Evolutionary conservation across 2,888 invertebrate species (phyloP).

Genomic region (Parelbella ahira): DNA sequence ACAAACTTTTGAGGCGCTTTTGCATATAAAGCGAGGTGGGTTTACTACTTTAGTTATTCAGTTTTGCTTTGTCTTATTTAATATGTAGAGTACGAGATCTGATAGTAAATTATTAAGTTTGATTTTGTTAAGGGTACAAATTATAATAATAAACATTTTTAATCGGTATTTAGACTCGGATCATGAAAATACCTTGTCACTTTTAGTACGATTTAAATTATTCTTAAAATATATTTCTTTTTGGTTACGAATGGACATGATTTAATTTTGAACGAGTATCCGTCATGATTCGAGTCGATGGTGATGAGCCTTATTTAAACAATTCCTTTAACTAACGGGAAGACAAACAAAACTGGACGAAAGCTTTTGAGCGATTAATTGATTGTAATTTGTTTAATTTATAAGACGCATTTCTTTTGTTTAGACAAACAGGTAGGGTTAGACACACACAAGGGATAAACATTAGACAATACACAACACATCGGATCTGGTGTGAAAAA

Average conservation of each 20-base stretch:
- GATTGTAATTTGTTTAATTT: slow-evolving; percentile 49
- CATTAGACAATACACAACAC: slow-evolving; percentile 94
- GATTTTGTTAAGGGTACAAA: slow-evolving; percentile 25
- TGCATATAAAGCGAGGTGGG: slow-evolving; percentile 81
- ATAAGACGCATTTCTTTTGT: slow-evolving; percentile 67
- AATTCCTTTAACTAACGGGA: slow-evolving; percentile 50
- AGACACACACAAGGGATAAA: slow-evolving; percentile 94
- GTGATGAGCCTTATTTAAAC: slow-evolving; percentile 46
- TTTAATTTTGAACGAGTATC: slow-evolving; percentile 31
- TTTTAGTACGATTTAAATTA: too few species aligned
- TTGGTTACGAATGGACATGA: too few species aligned
- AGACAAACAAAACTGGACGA: slow-evolving; percentile 76
- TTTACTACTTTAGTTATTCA: slow-evolving; percentile 77
- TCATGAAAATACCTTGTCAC: slow-evolving; percentile 44
- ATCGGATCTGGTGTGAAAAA: slow-evolving; percentile 81
- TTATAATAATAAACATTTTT: slow-evolving; percentile 41
- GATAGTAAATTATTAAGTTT: slow-evolving; percentile 27
- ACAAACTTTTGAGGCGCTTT: slow-evolving; percentile 81
- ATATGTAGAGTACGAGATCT: slow-evolving; percentile 47
- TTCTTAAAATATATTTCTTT: too few species aligned
- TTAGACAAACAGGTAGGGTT: slow-evolving; percentile 82
- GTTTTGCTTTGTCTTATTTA: slow-evolving; percentile 76
- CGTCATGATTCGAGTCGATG: slow-evolving; percentile 67
- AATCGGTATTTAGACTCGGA: slow-evolving; percentile 50
- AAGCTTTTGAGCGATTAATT: slow-evolving; percentile 69